Percentiles rank a stretch among this genome's conserved stretches.
Conservation (phyloP, 2,113 vertebrate genomes). For the Elephantulus edwardii region DNA sequence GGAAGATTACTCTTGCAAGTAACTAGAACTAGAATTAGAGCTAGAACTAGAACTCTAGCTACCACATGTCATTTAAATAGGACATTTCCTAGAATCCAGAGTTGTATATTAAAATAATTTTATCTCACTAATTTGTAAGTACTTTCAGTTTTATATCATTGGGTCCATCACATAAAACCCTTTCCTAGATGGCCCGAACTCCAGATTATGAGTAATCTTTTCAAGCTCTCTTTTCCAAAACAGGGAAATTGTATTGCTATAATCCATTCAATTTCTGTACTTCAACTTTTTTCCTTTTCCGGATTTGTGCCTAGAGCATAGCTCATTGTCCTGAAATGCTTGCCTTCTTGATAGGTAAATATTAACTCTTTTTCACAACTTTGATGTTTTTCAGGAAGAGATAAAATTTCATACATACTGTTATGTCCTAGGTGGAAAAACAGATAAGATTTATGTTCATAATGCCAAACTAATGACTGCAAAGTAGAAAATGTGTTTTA, state of each 20-base stretch:
- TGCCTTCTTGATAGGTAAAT: conserved; percentile 57
- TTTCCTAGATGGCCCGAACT: background rate
- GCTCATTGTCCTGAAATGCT: conserved; percentile 40
- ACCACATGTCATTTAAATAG: background rate
- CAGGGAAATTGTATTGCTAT: conserved; percentile 44
- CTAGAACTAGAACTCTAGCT: too few species aligned
- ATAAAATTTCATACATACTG: background rate
- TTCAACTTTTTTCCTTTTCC: background rate
- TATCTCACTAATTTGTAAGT: background rate
- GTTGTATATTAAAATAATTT: conserved; percentile 9
- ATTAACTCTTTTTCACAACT: conserved; percentile 62
- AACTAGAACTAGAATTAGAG: too few species aligned
- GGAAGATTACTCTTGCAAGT: background rate
- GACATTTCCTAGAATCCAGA: background rate
- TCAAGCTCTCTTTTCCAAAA: background rate
- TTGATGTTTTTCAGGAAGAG: conserved; percentile 45
- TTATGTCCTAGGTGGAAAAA: conserved; percentile 29
- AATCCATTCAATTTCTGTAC: background rate
- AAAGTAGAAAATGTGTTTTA: background rate
- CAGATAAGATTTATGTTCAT: background rate
- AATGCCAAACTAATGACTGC: background rate
- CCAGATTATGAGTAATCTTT: background rate
- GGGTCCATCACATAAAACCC: background rate
- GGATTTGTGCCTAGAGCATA: conserved; percentile 43
- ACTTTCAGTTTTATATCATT: background rate